These are phyloP conservation scores for Tetragonula clypearis DNA, from an alignment of 1,140 invertebrate genomes.

Conservation along the genomic window DNA sequence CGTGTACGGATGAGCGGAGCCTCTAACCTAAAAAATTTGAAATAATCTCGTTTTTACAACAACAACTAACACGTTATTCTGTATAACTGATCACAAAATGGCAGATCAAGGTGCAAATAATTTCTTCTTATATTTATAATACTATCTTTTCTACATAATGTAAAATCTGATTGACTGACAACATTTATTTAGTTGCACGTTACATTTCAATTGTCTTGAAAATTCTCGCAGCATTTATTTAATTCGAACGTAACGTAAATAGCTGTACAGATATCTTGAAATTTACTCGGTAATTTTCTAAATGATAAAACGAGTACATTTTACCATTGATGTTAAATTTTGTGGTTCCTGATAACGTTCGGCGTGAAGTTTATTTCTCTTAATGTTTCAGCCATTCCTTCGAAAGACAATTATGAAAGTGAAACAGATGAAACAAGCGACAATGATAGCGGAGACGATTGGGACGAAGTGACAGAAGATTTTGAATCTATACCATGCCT, in stretches of 20 bases:
- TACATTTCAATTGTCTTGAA: neutral
- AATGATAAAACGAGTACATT: neutral
- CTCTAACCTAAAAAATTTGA: slow-evolving; percentile 39
- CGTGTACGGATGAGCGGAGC: slow-evolving; percentile 28
- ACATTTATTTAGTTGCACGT: neutral
- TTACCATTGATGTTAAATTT: neutral
- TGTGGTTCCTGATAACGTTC: neutral
- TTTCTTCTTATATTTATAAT: neutral
- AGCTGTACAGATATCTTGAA: neutral
- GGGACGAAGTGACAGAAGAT: slow-evolving; percentile 81
- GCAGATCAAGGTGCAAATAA: slow-evolving; percentile 40
- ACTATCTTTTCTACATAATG: neutral
- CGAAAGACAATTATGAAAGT: slow-evolving; percentile 30
- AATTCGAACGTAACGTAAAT: slow-evolving; percentile 6
- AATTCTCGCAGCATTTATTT: neutral
- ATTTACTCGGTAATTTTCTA: neutral
- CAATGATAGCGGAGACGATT: slow-evolving; percentile 80
- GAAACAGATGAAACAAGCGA: slow-evolving; percentile 71
- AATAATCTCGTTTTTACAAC: neutral
- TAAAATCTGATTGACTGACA: neutral
- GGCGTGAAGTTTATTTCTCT: too few relatives aligned
- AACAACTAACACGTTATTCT: neutral
- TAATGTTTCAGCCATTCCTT: slow-evolving; percentile 13
- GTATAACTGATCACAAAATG: slow-evolving; percentile 22
- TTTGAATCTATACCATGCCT: slow-evolving; percentile 79